These are phyloP conservation scores for Dascillus cervinus DNA, from an alignment of 2,888 invertebrate species.

Conservation along the genomic window DNA sequence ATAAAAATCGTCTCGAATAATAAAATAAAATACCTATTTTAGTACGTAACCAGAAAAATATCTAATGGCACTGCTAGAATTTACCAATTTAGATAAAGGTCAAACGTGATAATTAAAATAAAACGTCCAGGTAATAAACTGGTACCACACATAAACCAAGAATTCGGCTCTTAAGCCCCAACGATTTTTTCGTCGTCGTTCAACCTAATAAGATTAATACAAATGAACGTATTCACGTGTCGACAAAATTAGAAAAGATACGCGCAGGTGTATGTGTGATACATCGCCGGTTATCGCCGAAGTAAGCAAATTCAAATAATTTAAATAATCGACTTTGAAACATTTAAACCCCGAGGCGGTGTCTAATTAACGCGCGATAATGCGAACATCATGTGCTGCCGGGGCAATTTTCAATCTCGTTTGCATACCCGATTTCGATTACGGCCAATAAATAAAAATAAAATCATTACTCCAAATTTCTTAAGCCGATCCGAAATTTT, in stretches of 20 bases:
- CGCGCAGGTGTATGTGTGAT: constrained; percentile 5
- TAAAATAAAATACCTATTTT: constrained; percentile 15
- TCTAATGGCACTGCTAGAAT: constrained; percentile 14
- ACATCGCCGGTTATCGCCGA: too few relatives aligned
- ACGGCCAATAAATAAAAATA: too few relatives aligned
- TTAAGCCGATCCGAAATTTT: too few relatives aligned
- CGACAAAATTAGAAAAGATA: constrained; percentile 5
- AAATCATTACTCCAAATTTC: too few relatives aligned
- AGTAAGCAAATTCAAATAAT: constrained; percentile 9
- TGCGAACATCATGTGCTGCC: constrained; percentile 8
- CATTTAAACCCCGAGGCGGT: constrained; percentile 8
- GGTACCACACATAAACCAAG: too few relatives aligned
- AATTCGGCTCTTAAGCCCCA: too few relatives aligned
- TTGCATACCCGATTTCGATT: constrained; percentile 13
- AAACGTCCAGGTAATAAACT: constrained; percentile 16
- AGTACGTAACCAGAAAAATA: constrained; percentile 13
- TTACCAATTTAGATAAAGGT: constrained; percentile 26
- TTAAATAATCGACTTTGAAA: constrained; percentile 9
- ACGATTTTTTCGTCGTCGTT: too few relatives aligned
- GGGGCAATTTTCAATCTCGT: constrained; percentile 10
- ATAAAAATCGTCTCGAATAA: constrained; percentile 12
- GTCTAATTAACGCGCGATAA: constrained; percentile 12
- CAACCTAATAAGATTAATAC: too few relatives aligned
- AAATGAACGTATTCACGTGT: constrained; percentile 4
- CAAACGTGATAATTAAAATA: constrained; percentile 24